Conservation (phyloP, 92 coral and sea anemone genomes). For the Metridium senile region DNA sequence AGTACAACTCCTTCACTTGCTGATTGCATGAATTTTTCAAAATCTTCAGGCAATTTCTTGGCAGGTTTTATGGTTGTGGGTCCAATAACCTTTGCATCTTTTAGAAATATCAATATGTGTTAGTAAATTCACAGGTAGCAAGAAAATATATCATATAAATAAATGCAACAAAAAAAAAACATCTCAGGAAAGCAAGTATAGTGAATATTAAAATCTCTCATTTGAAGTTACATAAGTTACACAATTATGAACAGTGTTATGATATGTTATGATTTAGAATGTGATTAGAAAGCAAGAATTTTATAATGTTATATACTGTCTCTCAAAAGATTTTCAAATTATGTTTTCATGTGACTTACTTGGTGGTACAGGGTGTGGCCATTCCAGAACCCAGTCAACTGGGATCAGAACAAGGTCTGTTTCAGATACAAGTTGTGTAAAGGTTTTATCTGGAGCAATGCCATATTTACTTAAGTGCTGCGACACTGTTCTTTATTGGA, state of each 20-base stretch:
- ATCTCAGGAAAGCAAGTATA: no score
- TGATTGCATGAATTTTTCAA: conserved; percentile 44
- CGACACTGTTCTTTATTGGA: not conserved
- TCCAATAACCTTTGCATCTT: conserved; percentile 51
- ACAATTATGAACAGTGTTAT: no score
- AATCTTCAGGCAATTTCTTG: conserved; percentile 36
- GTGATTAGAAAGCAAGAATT: not conserved
- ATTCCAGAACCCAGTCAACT: conserved; percentile 46
- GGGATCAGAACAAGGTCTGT: conserved; percentile 43
- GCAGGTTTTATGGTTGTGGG: conserved; percentile 32
- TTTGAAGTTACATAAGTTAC: no score
- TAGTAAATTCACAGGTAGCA: not conserved
- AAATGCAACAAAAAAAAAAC: no score
- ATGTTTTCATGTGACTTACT: conserved; percentile 11
- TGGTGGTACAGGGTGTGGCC: conserved; percentile 47
- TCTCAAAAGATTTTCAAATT: no score
- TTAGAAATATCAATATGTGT: not conserved
- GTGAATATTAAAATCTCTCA: no score
- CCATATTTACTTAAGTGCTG: conserved; percentile 18
- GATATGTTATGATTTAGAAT: no score
- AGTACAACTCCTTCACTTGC: conserved; percentile 25
- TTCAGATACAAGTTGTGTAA: conserved; percentile 21
- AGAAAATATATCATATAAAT: no score
- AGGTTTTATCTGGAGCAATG: conserved; percentile 20
- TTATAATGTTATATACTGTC: no score